Percentiles rank a stretch among this genome's conserved stretches.
Evolutionary conservation across 2,888 invertebrate species (phyloP).

Genomic region (Chymomyza procnemis): DNA sequence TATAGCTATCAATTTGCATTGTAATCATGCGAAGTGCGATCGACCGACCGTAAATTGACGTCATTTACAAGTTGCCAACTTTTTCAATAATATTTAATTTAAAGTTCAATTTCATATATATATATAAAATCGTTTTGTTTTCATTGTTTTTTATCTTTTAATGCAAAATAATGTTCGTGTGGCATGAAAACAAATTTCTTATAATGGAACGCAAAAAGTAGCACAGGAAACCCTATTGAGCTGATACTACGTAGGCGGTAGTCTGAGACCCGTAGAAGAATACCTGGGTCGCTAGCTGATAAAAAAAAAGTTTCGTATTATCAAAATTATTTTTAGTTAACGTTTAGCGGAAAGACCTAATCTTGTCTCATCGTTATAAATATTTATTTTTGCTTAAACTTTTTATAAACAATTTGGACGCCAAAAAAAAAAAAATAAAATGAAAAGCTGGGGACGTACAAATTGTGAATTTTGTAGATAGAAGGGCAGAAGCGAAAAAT

Average conservation of each 20-base stretch:
- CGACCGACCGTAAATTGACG: neutral
- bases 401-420: neutral
- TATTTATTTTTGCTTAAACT: neutral
- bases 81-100: neutral
- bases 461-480: slow-evolving; percentile 17
- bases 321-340: slow-evolving; percentile 24
- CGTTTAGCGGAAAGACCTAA: slow-evolving; percentile 18
- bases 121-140: neutral
- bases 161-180: neutral
- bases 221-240: slow-evolving; percentile 19
- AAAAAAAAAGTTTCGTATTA: slow-evolving; percentile 47
- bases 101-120: neutral
- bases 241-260: slow-evolving; percentile 11
- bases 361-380: slow-evolving; percentile 32
- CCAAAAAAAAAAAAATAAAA: neutral
- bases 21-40: neutral
- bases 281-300: slow-evolving; percentile 56
- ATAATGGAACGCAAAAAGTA: slow-evolving; percentile 8
- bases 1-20: neutral
- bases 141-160: neutral
- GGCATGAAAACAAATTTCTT: neutral
- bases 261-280: slow-evolving; percentile 33
- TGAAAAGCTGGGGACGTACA: slow-evolving; percentile 35
- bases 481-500: too few species aligned
- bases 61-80: neutral